These are phyloP conservation scores for Actinia tenebrosa DNA, from an alignment of 64 coral and sea anemone genomes.

Conservation along the genomic window DNA sequence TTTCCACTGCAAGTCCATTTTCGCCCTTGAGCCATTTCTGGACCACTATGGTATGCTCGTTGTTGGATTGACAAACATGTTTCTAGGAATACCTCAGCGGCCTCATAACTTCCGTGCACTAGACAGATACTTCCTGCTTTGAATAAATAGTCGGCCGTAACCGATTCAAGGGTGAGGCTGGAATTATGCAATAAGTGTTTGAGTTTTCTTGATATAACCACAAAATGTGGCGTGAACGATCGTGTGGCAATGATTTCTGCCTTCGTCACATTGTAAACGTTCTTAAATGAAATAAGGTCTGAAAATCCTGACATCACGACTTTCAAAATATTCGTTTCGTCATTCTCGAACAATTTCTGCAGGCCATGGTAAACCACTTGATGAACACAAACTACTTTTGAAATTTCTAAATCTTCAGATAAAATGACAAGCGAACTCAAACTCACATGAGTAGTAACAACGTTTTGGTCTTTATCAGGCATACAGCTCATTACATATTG, in stretches of 20 bases:
- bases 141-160: neutral
- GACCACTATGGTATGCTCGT: neutral
- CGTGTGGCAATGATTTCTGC: neutral
- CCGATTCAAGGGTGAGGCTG: neutral
- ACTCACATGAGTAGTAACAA: neutral
- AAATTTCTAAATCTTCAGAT: neutral
- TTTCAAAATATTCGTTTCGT: neutral
- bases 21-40: neutral
- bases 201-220: neutral
- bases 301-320: neutral
- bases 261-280: neutral
- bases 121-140: neutral
- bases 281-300: neutral
- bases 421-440: neutral
- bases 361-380: slow-evolving; percentile 4
- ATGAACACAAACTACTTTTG: slow-evolving; percentile 19
- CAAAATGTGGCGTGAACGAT: slow-evolving; percentile 3
- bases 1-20: neutral
- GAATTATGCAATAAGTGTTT: neutral
- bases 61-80: neutral
- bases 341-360: neutral
- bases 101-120: neutral
- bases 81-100: neutral
- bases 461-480: slow-evolving; percentile 30
- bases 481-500: slow-evolving; percentile 3